A percentile compares a stretch with the other conserved stretches of the same genome.
phyloP scores from a whole-genome alignment of 2,797 vertebrate species.

The Loriculus beryllinus region DNA sequence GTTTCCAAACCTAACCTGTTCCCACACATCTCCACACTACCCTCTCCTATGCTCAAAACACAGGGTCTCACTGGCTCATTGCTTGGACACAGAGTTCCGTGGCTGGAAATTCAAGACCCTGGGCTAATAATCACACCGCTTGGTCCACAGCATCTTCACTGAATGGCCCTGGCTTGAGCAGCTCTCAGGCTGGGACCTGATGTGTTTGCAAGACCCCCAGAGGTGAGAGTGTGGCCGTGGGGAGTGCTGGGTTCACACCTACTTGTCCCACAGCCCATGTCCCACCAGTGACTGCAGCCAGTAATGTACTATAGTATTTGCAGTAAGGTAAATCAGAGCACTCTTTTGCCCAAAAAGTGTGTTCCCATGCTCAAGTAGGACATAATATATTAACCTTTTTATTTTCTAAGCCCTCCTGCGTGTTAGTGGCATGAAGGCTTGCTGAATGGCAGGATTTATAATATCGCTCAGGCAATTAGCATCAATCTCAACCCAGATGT shows the following conservation, averaged over 20 bases:
- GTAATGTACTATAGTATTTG: not conserved
- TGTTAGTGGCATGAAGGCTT: not conserved
- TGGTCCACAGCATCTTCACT: not conserved
- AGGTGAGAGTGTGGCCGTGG: not conserved
- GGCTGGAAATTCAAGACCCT: not conserved
- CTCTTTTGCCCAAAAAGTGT: not conserved
- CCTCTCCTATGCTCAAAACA: not conserved
- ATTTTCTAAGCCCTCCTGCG: not conserved
- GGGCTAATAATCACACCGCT: accelerated
- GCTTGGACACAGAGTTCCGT: accelerated
- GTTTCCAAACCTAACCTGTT: not conserved
- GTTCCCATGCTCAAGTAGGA: not conserved
- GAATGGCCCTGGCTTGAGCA: not conserved
- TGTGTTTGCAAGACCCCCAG: not conserved
- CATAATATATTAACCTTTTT: not conserved
- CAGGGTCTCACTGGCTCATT: not conserved
- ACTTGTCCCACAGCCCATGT: not conserved
- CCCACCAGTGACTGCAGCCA: not conserved
- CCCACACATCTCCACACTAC: accelerated
- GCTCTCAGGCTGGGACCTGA: not conserved
- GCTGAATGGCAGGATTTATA: not conserved
- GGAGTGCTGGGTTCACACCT: not conserved
- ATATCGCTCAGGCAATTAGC: not conserved
- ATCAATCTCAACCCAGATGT: not conserved
- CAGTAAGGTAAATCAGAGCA: not conserved